phyloP scores from a whole-genome alignment of 2,797 vertebrate genomes.

The Iguana delicatissima region DNA sequence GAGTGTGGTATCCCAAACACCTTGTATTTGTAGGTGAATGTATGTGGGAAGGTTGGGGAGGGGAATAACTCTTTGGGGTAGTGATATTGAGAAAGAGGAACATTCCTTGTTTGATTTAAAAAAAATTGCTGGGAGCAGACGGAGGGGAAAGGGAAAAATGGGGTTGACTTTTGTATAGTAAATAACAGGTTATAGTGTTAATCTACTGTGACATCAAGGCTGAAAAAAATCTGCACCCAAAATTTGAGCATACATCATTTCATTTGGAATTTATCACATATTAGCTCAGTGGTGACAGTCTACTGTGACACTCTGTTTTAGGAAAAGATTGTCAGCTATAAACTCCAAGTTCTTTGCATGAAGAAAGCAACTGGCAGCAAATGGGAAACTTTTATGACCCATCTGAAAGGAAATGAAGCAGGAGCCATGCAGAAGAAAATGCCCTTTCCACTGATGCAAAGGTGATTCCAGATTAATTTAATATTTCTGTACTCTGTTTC shows the following conservation, averaged over 20 bases:
- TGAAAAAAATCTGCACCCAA: neutral
- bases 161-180: neutral
- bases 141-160: neutral
- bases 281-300: neutral
- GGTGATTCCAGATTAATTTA: conserved; percentile 36
- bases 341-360: neutral
- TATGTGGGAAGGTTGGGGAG: too few species aligned
- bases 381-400: neutral
- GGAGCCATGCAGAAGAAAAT: neutral
- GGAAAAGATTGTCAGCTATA: neutral
- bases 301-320: neutral
- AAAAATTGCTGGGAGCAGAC: neutral
- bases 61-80: too few species aligned
- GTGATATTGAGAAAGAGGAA: neutral
- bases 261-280: neutral
- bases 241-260: neutral
- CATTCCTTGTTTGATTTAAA: neutral
- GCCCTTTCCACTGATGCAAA: conserved; percentile 17
- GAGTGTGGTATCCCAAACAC: too few species aligned
- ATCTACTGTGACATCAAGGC: neutral
- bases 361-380: neutral
- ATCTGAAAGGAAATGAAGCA: conserved; percentile 19
- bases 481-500: conserved; percentile 26
- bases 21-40: too few species aligned
- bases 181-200: neutral